Conservation (phyloP, 1,140 invertebrate species). For the Aradophagus sp. region DNA sequence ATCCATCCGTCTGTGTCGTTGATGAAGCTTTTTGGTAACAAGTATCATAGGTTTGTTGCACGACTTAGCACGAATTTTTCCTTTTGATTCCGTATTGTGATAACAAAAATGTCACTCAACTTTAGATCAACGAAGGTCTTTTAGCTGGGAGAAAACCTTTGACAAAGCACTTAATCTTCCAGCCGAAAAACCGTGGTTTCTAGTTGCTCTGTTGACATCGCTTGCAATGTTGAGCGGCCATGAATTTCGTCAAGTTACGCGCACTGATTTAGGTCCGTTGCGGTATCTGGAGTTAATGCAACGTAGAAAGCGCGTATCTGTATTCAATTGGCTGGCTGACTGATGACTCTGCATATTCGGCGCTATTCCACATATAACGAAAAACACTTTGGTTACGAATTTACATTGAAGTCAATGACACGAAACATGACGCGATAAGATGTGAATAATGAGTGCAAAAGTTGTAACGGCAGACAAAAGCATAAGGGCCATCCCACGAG, state of each 20-base stretch:
- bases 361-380: constrained; percentile 37
- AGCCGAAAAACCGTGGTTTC: too few species aligned
- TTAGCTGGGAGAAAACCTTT: too few species aligned
- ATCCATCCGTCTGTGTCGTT: constrained; percentile 46
- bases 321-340: constrained; percentile 68
- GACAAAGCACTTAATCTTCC: too few species aligned
- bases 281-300: too few species aligned
- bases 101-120: constrained; percentile 64
- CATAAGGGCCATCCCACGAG: constrained; percentile 18
- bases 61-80: constrained; percentile 60
- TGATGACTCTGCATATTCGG: constrained; percentile 66
- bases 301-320: constrained; percentile 32
- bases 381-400: constrained; percentile 7
- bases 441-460: constrained; percentile 45
- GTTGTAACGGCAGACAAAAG: constrained; percentile 61
- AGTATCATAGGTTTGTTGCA: constrained; percentile 65
- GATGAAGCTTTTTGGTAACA: constrained; percentile 60
- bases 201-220: too few species aligned
- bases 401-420: constrained; percentile 21
- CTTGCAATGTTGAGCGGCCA: constrained; percentile 16
- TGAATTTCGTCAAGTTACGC: constrained; percentile 29
- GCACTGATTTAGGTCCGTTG: constrained; percentile 29
- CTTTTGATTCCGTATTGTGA: constrained; percentile 37
- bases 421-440: constrained; percentile 21
- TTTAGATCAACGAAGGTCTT: too few species aligned